These are phyloP conservation scores for Pristionchus exspectatus DNA, from an alignment of 2,888 invertebrate species.

Conservation along the genomic window DNA sequence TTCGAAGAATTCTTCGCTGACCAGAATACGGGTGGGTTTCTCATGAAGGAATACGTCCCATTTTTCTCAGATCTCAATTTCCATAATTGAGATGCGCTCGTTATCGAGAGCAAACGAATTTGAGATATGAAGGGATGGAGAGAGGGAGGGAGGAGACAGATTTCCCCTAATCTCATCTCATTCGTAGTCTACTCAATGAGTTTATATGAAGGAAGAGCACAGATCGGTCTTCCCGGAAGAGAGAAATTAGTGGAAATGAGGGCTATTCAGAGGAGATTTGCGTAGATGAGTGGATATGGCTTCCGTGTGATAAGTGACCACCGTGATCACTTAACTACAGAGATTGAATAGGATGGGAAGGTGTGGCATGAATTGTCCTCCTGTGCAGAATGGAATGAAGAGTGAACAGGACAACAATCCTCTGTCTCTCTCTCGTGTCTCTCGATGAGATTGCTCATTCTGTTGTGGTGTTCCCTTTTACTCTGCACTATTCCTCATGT, in stretches of 20 bases:
- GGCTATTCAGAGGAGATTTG: neutral
- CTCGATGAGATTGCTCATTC: neutral
- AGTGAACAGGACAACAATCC: neutral
- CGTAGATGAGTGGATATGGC: neutral
- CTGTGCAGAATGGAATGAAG: neutral
- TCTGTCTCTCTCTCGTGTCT: neutral
- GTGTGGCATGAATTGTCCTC: neutral
- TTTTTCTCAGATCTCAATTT: constrained; percentile 16
- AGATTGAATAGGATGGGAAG: neutral
- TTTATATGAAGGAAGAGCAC: neutral
- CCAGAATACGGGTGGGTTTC: neutral
- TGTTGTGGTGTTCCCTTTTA: neutral
- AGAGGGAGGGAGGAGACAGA: neutral
- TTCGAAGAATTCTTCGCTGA: neutral
- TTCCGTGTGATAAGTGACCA: neutral
- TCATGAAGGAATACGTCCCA: neutral
- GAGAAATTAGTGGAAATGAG: neutral
- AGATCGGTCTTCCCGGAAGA: constrained; percentile 17
- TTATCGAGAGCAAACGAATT: neutral
- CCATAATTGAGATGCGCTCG: constrained; percentile 19
- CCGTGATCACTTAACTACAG: neutral
- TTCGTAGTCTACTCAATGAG: neutral
- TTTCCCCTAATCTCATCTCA: neutral
- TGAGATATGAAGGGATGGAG: neutral
- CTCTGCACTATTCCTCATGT: neutral